Conservation (phyloP, 2,113 vertebrate species). For the Rhombomys opimus region DNA sequence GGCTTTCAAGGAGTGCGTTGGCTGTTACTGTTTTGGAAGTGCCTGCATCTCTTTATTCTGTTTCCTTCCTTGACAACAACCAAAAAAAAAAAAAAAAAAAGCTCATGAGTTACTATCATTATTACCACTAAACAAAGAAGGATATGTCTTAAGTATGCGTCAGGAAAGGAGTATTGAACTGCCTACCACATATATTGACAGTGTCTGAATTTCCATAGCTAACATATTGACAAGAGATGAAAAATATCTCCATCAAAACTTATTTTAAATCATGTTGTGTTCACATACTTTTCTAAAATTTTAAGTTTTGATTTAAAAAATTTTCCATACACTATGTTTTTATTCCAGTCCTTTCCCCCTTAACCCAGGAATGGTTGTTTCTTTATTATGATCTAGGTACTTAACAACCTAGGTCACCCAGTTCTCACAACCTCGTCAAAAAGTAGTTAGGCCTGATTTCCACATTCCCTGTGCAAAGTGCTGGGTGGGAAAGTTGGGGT, state of each 20-base stretch:
- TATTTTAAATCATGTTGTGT: slow-evolving; percentile 16
- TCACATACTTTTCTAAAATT: background rate
- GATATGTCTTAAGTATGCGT: background rate
- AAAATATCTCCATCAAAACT: background rate
- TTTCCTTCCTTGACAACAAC: slow-evolving; percentile 16
- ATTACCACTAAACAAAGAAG: background rate
- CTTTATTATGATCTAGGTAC: background rate
- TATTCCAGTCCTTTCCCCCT: background rate
- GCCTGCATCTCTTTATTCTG: background rate
- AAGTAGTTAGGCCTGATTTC: background rate
- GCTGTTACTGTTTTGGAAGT: slow-evolving; percentile 33
- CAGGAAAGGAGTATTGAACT: background rate
- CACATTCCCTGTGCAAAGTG: background rate
- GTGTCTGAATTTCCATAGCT: slow-evolving; percentile 15
- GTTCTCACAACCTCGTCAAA: slow-evolving; percentile 19
- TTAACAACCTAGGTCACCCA: background rate
- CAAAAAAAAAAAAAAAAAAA: background rate
- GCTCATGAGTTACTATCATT: background rate
- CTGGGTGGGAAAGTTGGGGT: background rate
- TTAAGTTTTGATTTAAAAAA: background rate
- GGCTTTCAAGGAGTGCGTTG: slow-evolving; percentile 67
- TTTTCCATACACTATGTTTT: background rate
- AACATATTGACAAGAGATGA: background rate
- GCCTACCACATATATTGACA: background rate
- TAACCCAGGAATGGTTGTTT: background rate